Evolutionary conservation across 2,888 invertebrate species (phyloP).

Genomic region (Tortricodes alternella): DNA sequence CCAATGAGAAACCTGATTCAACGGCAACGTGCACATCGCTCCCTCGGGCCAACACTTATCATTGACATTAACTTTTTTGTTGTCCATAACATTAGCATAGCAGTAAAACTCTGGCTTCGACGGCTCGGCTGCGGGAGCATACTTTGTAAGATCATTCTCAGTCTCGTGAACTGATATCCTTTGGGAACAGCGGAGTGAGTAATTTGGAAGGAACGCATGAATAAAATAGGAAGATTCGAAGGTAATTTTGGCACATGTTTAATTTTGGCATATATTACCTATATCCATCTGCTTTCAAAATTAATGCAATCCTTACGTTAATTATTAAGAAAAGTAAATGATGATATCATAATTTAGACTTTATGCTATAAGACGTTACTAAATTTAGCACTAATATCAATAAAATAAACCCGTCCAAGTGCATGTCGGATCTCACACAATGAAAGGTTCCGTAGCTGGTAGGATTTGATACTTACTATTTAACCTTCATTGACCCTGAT

Average conservation of each 20-base stretch:
- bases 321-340: too few species aligned
- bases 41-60: constrained; percentile 76
- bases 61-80: constrained; percentile 82
- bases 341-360: too few species aligned
- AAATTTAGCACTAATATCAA: too few species aligned
- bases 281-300: too few species aligned
- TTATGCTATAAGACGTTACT: too few species aligned
- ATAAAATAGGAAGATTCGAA: neutral
- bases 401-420: too few species aligned
- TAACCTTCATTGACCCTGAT: too few species aligned
- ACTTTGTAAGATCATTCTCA: constrained; percentile 75
- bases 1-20: constrained; percentile 46
- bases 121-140: constrained; percentile 14
- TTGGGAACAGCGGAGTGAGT: constrained; percentile 60
- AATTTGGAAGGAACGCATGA: constrained; percentile 34
- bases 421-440: too few species aligned
- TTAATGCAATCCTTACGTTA: too few species aligned
- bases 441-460: too few species aligned
- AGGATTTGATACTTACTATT: too few species aligned
- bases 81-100: constrained; percentile 83
- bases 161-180: constrained; percentile 64
- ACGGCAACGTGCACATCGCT: constrained; percentile 57
- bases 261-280: too few species aligned
- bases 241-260: neutral
- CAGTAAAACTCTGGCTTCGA: constrained; percentile 57